These are phyloP conservation scores for Conus ventricosus DNA, from an alignment of 1,140 invertebrate species.

Conservation along the genomic window DNA sequence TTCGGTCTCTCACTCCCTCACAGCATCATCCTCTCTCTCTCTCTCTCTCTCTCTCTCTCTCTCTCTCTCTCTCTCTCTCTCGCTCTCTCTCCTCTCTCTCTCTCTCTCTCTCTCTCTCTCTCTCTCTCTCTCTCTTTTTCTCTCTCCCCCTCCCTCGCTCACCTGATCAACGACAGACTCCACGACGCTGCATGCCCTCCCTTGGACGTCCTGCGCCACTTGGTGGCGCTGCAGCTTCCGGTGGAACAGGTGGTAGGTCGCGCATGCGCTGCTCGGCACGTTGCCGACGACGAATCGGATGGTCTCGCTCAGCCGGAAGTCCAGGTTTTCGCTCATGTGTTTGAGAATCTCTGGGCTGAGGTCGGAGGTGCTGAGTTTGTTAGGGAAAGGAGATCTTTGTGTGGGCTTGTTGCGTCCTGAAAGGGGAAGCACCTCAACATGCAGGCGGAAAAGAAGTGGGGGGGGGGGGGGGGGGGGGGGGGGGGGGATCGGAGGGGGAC, in stretches of 20 bases:
- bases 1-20: no score
- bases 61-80: no score
- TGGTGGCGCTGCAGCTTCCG: conserved; percentile 54
- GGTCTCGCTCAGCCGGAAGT: conserved; percentile 42
- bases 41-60: no score
- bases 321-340: conserved; percentile 67
- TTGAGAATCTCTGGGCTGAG: conserved; percentile 64
- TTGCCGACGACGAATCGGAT: conserved; percentile 68
- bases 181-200: conserved; percentile 33
- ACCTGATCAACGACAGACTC: neutral
- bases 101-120: neutral
- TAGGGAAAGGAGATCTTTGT: conserved; percentile 53
- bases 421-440: neutral
- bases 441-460: no score
- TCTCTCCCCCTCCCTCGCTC: neutral
- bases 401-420: conserved; percentile 31
- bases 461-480: no score
- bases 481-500: no score
- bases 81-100: no score
- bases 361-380: conserved; percentile 60
- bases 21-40: no score
- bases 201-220: conserved; percentile 25
- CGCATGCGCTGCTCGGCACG: conserved; percentile 63
- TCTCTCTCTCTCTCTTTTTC: no score
- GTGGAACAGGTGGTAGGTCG: conserved; percentile 68